Percentiles rank a stretch among this genome's conserved stretches.
These are phyloP conservation scores for Orchestes rusci DNA, from an alignment of 2,888 invertebrate genomes.

Conservation along the genomic window DNA sequence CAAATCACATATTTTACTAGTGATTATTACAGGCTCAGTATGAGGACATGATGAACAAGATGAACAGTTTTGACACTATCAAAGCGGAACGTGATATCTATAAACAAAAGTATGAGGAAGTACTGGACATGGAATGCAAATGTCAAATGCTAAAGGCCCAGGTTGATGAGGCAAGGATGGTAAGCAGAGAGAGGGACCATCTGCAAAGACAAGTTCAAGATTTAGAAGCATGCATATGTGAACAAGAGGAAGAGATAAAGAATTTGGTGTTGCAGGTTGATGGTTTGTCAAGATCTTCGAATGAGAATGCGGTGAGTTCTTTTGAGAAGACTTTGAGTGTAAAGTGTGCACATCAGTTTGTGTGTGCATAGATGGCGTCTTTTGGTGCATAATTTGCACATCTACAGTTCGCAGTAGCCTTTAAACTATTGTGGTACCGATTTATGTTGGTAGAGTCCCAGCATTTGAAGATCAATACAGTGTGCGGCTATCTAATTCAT, in stretches of 20 bases:
- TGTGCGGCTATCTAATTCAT: too few species aligned
- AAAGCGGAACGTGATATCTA: conserved; percentile 38
- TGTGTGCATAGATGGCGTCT: too few species aligned
- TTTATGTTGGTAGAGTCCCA: too few species aligned
- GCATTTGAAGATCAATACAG: too few species aligned
- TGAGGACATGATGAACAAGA: conserved; percentile 33
- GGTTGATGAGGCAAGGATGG: conserved; percentile 31
- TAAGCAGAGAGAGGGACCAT: conserved; percentile 45
- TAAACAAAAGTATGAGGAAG: conserved; percentile 35
- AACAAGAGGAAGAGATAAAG: conserved; percentile 53
- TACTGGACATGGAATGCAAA: conserved; percentile 32
- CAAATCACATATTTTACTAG: neutral
- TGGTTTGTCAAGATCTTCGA: conserved; percentile 38
- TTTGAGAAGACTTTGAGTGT: neutral
- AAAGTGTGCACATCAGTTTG: too few species aligned
- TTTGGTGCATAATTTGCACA: too few species aligned
- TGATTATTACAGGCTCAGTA: conserved; percentile 27
- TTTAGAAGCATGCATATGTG: conserved; percentile 49
- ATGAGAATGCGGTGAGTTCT: conserved; percentile 28
- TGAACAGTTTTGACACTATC: conserved; percentile 33
- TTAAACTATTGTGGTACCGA: too few species aligned
- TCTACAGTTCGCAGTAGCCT: too few species aligned
- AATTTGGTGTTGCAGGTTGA: conserved; percentile 49
- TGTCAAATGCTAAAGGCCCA: conserved; percentile 33
- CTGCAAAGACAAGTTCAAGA: conserved; percentile 49